Evolutionary conservation across 2,797 vertebrate genomes (phyloP).

Genomic region (Coregonus suidteri): DNA sequence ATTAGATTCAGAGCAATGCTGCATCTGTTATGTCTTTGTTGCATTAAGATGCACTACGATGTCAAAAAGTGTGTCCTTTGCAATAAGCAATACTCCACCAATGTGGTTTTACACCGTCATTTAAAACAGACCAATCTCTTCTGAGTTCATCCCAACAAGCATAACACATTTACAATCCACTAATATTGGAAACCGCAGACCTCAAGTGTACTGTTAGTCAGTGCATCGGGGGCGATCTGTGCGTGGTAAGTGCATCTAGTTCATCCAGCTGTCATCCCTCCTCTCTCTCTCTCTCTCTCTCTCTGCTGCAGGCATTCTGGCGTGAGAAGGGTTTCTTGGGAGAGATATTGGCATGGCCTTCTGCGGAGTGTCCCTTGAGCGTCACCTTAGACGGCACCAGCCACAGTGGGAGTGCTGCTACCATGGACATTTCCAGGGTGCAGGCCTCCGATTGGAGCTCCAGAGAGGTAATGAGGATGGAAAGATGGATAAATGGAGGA

Average conservation of each 20-base stretch:
- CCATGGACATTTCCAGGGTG: constrained; percentile 70
- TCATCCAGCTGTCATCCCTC: neutral
- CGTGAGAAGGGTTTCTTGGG: constrained; percentile 73
- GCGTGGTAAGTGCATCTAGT: neutral
- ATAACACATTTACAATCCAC: neutral
- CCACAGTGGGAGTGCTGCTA: constrained; percentile 66
- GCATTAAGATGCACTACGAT: neutral
- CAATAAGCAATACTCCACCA: neutral
- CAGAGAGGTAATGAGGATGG: constrained; percentile 60
- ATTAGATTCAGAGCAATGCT: neutral
- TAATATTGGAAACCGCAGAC: neutral
- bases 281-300: constrained; percentile 7
- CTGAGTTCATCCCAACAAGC: neutral
- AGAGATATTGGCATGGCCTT: constrained; percentile 66
- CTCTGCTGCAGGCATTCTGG: constrained; percentile 73
- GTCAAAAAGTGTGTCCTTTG: neutral
- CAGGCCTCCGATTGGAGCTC: constrained; percentile 67
- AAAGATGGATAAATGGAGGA: neutral
- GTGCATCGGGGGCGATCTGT: neutral
- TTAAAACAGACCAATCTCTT: neutral
- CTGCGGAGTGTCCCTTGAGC: constrained; percentile 63
- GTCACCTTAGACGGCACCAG: constrained; percentile 76
- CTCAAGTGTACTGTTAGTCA: neutral
- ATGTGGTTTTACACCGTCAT: neutral
- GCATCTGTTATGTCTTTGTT: neutral